These are phyloP conservation scores for Aurelia sp. DNA, from an alignment of 30 jellyfish, hydroid and myxozoan genomes.

Conservation along the genomic window DNA sequence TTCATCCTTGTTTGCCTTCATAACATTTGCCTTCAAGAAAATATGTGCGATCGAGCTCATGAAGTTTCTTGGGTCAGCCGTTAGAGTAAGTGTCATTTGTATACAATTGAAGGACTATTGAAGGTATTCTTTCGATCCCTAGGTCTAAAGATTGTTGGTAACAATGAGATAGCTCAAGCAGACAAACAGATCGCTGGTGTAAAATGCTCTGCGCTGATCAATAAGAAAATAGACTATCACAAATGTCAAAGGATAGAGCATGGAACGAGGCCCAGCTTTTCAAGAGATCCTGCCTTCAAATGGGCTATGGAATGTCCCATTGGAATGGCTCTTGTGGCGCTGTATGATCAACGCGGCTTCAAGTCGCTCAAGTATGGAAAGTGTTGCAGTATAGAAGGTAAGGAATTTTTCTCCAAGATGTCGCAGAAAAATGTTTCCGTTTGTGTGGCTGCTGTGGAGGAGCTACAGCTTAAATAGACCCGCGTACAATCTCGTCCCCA, in stretches of 20 bases:
- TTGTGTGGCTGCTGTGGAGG: no score
- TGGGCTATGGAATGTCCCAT: constrained; percentile 87
- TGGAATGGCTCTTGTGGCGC: constrained; percentile 70
- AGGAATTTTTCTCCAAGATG: not conserved
- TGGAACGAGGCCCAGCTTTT: not conserved
- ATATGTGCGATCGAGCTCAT: no score
- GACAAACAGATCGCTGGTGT: constrained; percentile 52
- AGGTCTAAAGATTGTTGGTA: constrained; percentile 62
- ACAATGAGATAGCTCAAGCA: constrained; percentile 2
- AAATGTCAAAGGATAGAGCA: constrained; percentile 57
- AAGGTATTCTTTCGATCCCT: no score
- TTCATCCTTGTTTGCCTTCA: no score
- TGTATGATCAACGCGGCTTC: constrained; percentile 61
- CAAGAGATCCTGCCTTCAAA: constrained; percentile 34
- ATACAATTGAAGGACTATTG: no score
- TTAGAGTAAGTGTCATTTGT: no score
- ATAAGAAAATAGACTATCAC: constrained; percentile 45
- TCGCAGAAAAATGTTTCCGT: no score
- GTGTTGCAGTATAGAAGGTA: constrained; percentile 82
- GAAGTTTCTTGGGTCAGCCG: no score
- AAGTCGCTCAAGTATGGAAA: constrained; percentile 61
- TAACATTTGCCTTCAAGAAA: no score
- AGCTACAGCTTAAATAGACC: not conserved
- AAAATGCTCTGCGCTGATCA: constrained; percentile 71
- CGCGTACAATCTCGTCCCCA: no score